Evolutionary conservation across 2,888 invertebrate genomes (phyloP), one percentile per base, ranked within the genome.

Genomic region (Bellardia pandia): DNA sequence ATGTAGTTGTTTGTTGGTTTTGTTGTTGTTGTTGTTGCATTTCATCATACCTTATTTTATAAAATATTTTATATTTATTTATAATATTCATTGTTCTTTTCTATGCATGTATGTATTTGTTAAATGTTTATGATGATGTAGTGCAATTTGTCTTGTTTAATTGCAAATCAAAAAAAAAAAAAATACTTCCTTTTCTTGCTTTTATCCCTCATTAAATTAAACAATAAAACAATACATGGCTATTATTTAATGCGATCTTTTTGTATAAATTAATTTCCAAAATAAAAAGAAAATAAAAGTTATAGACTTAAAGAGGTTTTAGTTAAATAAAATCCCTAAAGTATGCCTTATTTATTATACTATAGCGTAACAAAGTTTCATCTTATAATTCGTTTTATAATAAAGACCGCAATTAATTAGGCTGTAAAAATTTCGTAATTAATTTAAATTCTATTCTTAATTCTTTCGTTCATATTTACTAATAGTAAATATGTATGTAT

Each of bases 1-100:
- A 76, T 72, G 71, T 66, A 45, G 53, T 64, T 64, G 66, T 74
- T 76, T 71, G 71, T 53, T 88, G 60, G 68, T 85, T 69, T 84
- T 77, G 23, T 23, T 23, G 23, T 23, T 23, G 23, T 23, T 23
- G 23, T 1, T 88, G 62, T 78, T 88, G 14, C 45, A 71, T 88
- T 84, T 86, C 48, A 30, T 56, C 48, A n/a, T 48, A 53, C 40
- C 40, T 68, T 83, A 23, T 60, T 75, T 83, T 74, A 16, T 42
- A 76, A 79, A 88, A 74, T 82, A 79, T 75, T 88, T 78, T 45
- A 45, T 11, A 3, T 45, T 45, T 86, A 81, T 76, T 76, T 84
- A 86, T 84, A 81, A 75, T 69, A 71, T 64, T 84, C 84, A 6
- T 78, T 16, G 60, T 75, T 71, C 16, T 77, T 30, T 56, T 78